Evolutionary conservation across 2,888 invertebrate genomes (phyloP).

Genomic region (Drosophila nigricruria): DNA sequence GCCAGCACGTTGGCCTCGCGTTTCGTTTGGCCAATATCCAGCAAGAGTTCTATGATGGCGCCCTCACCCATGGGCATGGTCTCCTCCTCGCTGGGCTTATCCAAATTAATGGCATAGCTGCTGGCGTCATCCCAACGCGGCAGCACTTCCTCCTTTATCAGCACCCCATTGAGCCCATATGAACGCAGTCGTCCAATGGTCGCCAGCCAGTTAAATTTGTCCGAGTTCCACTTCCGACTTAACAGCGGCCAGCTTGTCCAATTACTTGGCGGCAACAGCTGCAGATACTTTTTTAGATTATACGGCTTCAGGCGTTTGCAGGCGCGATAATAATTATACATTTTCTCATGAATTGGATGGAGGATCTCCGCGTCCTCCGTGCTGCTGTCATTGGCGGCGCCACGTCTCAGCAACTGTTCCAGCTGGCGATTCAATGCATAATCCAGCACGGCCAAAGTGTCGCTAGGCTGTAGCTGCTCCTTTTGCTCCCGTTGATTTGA

Average conservation of each 20-base stretch:
- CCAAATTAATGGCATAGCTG: constrained; percentile 79
- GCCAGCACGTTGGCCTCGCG: constrained; percentile 79
- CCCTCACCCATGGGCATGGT: constrained; percentile 77
- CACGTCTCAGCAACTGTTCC: constrained; percentile 69
- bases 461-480: constrained; percentile 75
- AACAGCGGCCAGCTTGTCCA: constrained; percentile 61
- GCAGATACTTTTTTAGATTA: constrained; percentile 79
- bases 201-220: constrained; percentile 77
- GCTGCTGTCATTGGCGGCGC: constrained; percentile 37
- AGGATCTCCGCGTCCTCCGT: constrained; percentile 31
- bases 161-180: constrained; percentile 79
- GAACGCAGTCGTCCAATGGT: constrained; percentile 77
- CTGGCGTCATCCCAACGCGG: constrained; percentile 83
- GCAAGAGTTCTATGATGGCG: constrained; percentile 76
- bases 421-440: constrained; percentile 77
- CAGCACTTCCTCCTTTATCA: constrained; percentile 80
- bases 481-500: constrained; percentile 22
- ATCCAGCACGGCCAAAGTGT: constrained; percentile 79
- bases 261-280: constrained; percentile 71
- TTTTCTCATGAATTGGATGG: constrained; percentile 54
- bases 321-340: constrained; percentile 79
- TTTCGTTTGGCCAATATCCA: constrained; percentile 80
- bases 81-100: constrained; percentile 77
- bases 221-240: constrained; percentile 73
- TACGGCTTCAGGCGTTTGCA: constrained; percentile 82